Conservation (phyloP, 2,113 vertebrate species). For the Zeus faber region DNA sequence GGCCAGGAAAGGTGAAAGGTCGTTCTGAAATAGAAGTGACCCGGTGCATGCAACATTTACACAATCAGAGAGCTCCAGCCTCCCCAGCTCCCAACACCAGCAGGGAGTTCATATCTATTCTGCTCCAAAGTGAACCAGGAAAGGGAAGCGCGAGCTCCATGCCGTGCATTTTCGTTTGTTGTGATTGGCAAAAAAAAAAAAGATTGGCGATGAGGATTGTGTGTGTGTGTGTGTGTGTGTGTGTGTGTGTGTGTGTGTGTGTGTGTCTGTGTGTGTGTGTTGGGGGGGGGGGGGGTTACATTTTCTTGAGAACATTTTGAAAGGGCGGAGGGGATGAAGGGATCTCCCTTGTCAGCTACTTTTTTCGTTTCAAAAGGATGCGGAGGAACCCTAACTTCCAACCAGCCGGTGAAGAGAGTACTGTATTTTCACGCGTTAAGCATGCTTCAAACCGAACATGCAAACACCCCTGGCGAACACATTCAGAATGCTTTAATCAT, state of each 20-base stretch:
- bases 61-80: constrained; percentile 35
- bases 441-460: constrained; percentile 66
- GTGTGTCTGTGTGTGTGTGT: no score
- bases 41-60: constrained; percentile 40
- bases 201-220: neutral
- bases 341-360: constrained; percentile 64
- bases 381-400: constrained; percentile 39
- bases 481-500: constrained; percentile 75
- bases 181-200: constrained; percentile 43
- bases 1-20: constrained; percentile 52
- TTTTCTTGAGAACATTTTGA: constrained; percentile 37
- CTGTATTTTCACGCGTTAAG: constrained; percentile 66
- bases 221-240: no score
- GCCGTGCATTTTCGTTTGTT: constrained; percentile 48
- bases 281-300: constrained; percentile 1
- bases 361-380: constrained; percentile 57
- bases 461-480: constrained; percentile 68
- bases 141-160: constrained; percentile 34
- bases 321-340: neutral
- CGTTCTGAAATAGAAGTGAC: constrained; percentile 39
- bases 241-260: no score
- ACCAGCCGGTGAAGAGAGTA: constrained; percentile 44
- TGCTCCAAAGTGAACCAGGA: constrained; percentile 48
- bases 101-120: constrained; percentile 41
- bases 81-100: constrained; percentile 37